These are phyloP conservation scores for Melanchra persicariae DNA, from an alignment of 2,888 invertebrate species.

Conservation along the genomic window DNA sequence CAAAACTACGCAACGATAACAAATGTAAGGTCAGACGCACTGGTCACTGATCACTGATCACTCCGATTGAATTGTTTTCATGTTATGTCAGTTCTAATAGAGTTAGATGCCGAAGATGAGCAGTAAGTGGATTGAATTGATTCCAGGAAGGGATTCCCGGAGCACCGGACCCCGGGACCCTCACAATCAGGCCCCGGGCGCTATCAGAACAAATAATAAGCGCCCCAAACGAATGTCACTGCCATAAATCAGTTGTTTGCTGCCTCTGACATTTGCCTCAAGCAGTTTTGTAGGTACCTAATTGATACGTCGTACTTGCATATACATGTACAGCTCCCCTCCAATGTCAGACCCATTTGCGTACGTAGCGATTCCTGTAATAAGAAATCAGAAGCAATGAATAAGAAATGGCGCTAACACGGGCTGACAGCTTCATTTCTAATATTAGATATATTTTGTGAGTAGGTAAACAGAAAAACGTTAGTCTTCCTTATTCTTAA, in stretches of 20 bases:
- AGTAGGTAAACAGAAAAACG: background rate
- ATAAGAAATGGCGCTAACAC: background rate
- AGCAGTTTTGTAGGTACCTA: background rate
- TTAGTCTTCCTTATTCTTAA: background rate
- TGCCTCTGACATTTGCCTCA: slow-evolving; percentile 1
- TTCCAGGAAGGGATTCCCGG: slow-evolving; percentile 13
- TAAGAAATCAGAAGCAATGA: background rate
- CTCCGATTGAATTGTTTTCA: slow-evolving; percentile 23
- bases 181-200: slow-evolving; percentile 35
- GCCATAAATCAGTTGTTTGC: slow-evolving; percentile 6
- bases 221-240: slow-evolving; percentile 13
- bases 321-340: background rate
- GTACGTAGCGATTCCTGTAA: background rate
- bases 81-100: slow-evolving; percentile 16
- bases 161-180: background rate
- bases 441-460: background rate
- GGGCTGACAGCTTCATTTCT: slow-evolving; percentile 9
- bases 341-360: too few species aligned
- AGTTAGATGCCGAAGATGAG: slow-evolving; percentile 4
- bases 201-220: slow-evolving; percentile 33
- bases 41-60: slow-evolving; percentile 5
- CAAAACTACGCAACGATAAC: slow-evolving; percentile 3
- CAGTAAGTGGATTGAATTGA: slow-evolving; percentile 32
- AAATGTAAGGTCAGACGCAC: slow-evolving; percentile 6
- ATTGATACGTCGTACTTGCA: too few species aligned